Evolutionary conservation across 2,888 invertebrate genomes (phyloP).

Genomic region (Andrena camellia): DNA sequence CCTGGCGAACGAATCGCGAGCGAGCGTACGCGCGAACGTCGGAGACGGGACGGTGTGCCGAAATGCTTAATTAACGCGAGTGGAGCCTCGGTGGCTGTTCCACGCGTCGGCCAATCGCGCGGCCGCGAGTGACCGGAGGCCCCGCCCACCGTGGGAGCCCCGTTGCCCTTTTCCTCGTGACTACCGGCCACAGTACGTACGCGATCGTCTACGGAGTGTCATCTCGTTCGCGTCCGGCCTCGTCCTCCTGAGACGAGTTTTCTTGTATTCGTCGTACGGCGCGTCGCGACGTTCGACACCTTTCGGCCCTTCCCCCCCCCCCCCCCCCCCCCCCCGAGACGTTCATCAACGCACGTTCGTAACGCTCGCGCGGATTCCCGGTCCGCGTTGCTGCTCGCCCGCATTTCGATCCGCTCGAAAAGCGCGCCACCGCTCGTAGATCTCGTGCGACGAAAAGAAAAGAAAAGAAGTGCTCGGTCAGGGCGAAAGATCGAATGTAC

Average conservation of each 20-base stretch:
- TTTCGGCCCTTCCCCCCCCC: background rate
- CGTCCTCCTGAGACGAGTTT: constrained; percentile 10
- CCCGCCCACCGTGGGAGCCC: constrained; percentile 72
- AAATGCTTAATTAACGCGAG: constrained; percentile 77
- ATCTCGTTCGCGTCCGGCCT: constrained; percentile 66
- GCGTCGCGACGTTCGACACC: background rate
- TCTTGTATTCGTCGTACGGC: background rate
- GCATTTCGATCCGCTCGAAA: constrained; percentile 20
- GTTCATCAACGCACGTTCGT: background rate
- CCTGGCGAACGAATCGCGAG: constrained; percentile 66
- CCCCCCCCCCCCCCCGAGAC: background rate
- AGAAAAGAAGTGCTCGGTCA: constrained; percentile 34
- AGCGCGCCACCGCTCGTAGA: constrained; percentile 21
- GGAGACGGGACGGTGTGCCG: constrained; percentile 70
- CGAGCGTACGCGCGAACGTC: constrained; percentile 59
- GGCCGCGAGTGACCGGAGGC: constrained; percentile 57
- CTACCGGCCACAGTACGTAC: constrained; percentile 80
- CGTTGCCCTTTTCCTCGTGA: constrained; percentile 82
- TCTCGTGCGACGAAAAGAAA: constrained; percentile 26
- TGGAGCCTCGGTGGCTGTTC: constrained; percentile 64
- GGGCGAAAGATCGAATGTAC: constrained; percentile 7
- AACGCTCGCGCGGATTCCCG: background rate
- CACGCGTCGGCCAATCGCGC: constrained; percentile 69
- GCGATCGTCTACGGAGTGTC: constrained; percentile 80
- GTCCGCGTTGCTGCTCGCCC: background rate